Base-by-base conservation (phyloP, 2,113 vertebrate species). In the Thryonomys swinderianus region DNA sequence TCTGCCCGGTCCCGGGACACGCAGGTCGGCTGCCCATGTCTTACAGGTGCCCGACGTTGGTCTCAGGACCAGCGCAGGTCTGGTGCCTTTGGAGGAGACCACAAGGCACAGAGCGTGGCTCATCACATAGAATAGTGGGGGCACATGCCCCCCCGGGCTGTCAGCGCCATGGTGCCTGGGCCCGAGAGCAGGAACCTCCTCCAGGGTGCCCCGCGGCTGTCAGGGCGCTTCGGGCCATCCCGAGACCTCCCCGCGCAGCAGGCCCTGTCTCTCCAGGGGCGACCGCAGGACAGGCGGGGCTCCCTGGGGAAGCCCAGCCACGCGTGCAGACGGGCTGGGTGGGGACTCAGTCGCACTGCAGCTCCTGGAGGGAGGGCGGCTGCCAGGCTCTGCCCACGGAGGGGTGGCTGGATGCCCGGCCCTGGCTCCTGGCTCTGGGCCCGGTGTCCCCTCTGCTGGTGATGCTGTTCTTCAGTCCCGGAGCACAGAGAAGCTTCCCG, bases 401-500 rank as follows among this genome's bases (percentile, higher is more conserved):
- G 37, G 13, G 7, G 40, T 11, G 62, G 8, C 0, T 57, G 1
- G 20, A 57, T 5, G 3, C 42, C 20, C 4, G 10, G 10, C 20
- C 71, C 40, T 4, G n/a, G 42, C 37, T 9, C n/a, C 48, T 0
- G 27, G 27, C 11, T 27, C 66, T n/a, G 10, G 3, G 5, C 57
- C 48, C 18, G 2, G 40, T 23, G 42, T 0, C 5, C 20, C 12
- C 37, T 40, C 55, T 59, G 85, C 8, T 53, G 73, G 25, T 7
- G 3, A 18, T 53, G 74, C 14, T 21, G 66, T 48, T 13, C 13
- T 25, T 5, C 7, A 17, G 55, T 20, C 34, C n/a, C 25, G 0
- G 0, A 0, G 27, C 3, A 0, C 45, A 2, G 30, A 6, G 64
- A 42, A 4, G 0, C 6, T 2, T 7, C 34, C 0, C 21, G 20